Evolutionary conservation across 2,113 vertebrate species (phyloP).

Genomic region (Tonatia bakeri): DNA sequence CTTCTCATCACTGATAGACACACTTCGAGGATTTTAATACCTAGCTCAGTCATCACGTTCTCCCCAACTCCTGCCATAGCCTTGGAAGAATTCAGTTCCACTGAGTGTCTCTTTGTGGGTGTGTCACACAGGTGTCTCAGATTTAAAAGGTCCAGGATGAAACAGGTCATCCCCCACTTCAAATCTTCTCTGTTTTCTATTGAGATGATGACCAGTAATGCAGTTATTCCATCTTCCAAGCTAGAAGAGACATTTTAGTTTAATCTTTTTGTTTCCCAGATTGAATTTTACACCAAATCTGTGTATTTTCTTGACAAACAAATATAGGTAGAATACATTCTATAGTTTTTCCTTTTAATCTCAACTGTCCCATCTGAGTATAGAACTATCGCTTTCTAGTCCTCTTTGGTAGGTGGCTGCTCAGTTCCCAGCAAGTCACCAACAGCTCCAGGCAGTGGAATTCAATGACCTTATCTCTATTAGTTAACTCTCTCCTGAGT

Average conservation of each 20-base stretch:
- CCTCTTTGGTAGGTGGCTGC: neutral
- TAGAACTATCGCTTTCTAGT: neutral
- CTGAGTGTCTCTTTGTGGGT: neutral
- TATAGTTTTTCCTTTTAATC: neutral
- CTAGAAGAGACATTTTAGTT: neutral
- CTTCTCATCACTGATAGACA: neutral
- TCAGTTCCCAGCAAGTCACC: neutral
- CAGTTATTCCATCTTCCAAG: neutral
- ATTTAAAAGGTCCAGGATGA: neutral
- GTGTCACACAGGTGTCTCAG: neutral
- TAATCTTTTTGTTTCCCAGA: neutral
- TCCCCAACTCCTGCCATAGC: neutral
- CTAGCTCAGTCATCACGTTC: neutral
- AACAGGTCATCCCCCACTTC: neutral
- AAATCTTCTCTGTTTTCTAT: neutral
- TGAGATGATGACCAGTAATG: neutral
- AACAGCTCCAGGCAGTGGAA: neutral
- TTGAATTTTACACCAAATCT: neutral
- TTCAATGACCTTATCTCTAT: no score
- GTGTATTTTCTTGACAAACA: neutral
- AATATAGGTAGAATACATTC: neutral
- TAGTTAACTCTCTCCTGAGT: neutral
- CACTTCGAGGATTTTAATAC: neutral
- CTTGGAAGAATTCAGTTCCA: conserved; percentile 7
- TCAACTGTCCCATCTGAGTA: neutral